Percentiles rank a stretch among this genome's conserved stretches.
phyloP scores from a whole-genome alignment of 2,888 invertebrate species.

The Megalurothrips usitatus region DNA sequence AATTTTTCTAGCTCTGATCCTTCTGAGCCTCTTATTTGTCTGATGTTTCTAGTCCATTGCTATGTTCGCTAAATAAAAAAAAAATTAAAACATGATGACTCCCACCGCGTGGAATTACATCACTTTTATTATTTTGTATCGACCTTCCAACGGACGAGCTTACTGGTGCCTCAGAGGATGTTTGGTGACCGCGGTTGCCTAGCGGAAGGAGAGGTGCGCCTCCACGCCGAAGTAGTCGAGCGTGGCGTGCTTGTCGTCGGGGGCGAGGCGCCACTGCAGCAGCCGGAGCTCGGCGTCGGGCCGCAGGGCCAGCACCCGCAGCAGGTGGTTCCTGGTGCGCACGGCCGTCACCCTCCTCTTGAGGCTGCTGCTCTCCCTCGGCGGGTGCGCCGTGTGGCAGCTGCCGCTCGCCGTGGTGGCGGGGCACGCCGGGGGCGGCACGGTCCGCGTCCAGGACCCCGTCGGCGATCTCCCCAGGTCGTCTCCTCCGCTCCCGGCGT shows the following conservation, averaged over 20 bases:
- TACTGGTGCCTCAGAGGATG: too few relatives aligned
- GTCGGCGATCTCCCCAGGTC: neutral
- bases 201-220: neutral
- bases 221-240: slow-evolving; percentile 20
- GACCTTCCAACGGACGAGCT: too few relatives aligned
- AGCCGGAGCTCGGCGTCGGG: slow-evolving; percentile 14
- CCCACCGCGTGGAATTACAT: too few relatives aligned
- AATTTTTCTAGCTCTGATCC: neutral
- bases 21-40: neutral
- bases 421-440: neutral
- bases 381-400: slow-evolving; percentile 8
- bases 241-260: neutral
- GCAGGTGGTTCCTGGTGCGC: slow-evolving; percentile 11
- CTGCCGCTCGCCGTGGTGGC: neutral
- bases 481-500: neutral
- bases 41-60: too few relatives aligned
- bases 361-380: neutral
- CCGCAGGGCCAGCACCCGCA: slow-evolving; percentile 4
- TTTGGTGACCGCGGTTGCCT: neutral
- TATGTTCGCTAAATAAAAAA: too few relatives aligned
- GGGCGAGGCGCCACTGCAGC: neutral
- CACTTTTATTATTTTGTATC: too few relatives aligned
- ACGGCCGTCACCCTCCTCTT: neutral
- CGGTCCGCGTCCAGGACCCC: slow-evolving; percentile 10
- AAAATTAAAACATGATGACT: too few relatives aligned